Evolutionary conservation across 2,888 invertebrate species (phyloP), one percentile per base, ranked within the genome.

Genomic region (Minunthozetes semirufus): DNA sequence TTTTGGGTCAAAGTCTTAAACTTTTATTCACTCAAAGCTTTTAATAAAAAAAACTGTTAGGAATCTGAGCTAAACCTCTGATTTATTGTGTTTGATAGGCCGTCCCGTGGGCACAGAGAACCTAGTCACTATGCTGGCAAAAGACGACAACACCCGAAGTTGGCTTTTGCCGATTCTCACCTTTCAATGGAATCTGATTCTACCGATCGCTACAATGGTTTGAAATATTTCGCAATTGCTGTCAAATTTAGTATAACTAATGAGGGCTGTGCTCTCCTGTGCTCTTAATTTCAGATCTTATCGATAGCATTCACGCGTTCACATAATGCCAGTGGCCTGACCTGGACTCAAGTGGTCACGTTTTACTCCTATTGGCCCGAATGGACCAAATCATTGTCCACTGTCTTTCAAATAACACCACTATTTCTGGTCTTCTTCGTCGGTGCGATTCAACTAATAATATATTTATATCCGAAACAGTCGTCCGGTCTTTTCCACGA

Each of bases 181-280:
- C 8, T 91, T 94, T 81, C 89, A 89, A 0, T 94, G 94, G 94
- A 94, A 92, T 81, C 91, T 94, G 1, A 85, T 93, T 73, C 83
- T 93, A 80, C 93, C 94, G 0, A 90, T 93, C 73, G 87, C 90
- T 9, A 84, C 93, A 72, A 88, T 92, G 85, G 91, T 93, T 80
- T 85, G 86, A 84, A 70, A 66, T 42, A 15, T n/a, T 42, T 46
- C 48, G 72, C 33, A 19, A 25, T 46, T n/a, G 1, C 17, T 27
- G 29, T 48, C 29, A 15, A 70, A 13, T 38, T 15, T 11, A 11
- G 13, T 3, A 9, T 4, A 19, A 19, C 25, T n/a, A 56, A 48
- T 56, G 5, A 56, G 11, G 11, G 25, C 25, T 19, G 4, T 56
- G 8, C 11, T 56, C n/a, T 17, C n/a, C 8, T n/a, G n/a, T n/a